Conservation (phyloP, 1,140 invertebrate genomes). For the Ceratina calcarata region DNA sequence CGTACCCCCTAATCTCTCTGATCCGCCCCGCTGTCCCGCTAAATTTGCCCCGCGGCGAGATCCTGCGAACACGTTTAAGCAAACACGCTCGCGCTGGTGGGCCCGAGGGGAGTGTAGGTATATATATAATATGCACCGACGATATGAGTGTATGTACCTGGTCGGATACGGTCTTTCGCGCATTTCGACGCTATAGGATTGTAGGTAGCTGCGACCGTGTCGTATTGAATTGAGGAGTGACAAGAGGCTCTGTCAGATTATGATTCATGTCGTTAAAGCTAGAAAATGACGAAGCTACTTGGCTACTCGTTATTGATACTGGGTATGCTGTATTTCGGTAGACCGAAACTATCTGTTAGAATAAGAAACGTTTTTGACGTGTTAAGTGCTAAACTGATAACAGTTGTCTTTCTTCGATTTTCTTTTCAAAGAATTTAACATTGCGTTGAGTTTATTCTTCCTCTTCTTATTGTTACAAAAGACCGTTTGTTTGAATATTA, state of each 20-base stretch:
- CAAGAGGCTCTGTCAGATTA: not conserved
- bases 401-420: too few relatives aligned
- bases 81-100: slow-evolving; percentile 46
- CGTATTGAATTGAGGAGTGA: not conserved
- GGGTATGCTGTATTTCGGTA: too few relatives aligned
- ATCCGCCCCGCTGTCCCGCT: slow-evolving; percentile 65
- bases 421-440: too few relatives aligned
- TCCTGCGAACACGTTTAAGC: slow-evolving; percentile 70
- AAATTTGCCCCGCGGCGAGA: slow-evolving; percentile 67
- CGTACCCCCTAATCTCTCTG: slow-evolving; percentile 33
- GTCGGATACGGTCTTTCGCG: not conserved
- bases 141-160: not conserved
- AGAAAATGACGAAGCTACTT: not conserved
- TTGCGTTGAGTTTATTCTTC: too few relatives aligned
- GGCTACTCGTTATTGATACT: not conserved
- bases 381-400: too few relatives aligned
- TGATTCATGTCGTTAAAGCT: too few relatives aligned
- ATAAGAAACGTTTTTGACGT: too few relatives aligned
- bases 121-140: not conserved
- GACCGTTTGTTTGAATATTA: too few relatives aligned
- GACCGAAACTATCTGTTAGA: not conserved
- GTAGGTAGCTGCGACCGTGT: not conserved
- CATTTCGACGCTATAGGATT: not conserved
- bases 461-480: too few relatives aligned
- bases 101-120: not conserved